phyloP scores from a whole-genome alignment of 2,113 vertebrate species.

The Paraplagusia blochii region DNA sequence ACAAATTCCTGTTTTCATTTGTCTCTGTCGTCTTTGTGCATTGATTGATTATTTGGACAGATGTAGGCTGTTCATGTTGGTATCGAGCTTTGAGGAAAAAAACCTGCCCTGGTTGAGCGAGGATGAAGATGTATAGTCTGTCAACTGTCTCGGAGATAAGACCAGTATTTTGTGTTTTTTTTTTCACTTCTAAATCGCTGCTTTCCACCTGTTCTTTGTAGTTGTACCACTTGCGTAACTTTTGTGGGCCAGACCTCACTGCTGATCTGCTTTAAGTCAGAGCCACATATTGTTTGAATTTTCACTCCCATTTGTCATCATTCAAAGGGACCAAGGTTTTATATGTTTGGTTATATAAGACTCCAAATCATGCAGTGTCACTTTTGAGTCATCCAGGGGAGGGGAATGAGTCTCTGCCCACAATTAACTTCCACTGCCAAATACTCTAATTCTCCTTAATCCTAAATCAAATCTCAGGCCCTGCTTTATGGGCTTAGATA shows the following conservation, averaged over 20 bases:
- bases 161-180: conserved; percentile 53
- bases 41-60: conserved; percentile 53
- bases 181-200: conserved; percentile 58
- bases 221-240: conserved; percentile 26
- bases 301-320: conserved; percentile 32
- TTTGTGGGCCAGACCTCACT: conserved; percentile 17
- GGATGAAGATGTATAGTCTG: conserved; percentile 59
- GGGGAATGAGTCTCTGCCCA: conserved; percentile 31
- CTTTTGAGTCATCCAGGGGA: conserved; percentile 33
- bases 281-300: conserved; percentile 56
- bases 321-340: conserved; percentile 16
- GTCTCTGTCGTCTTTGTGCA: conserved; percentile 23
- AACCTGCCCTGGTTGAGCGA: conserved; percentile 22
- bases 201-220: conserved; percentile 53
- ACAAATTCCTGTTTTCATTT: conserved; percentile 45
- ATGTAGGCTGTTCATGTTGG: conserved; percentile 46
- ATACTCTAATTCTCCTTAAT: conserved; percentile 57
- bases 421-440: conserved; percentile 47
- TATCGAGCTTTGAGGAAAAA: conserved; percentile 33
- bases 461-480: conserved; percentile 56
- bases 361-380: conserved; percentile 44
- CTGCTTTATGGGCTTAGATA: conserved; percentile 55
- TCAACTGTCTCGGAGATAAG: conserved; percentile 51
- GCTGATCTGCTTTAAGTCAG: conserved; percentile 23
- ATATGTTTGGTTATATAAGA: conserved; percentile 11